Conservation (phyloP, 2,797 vertebrate species). For the Heliangelus exortis region DNA sequence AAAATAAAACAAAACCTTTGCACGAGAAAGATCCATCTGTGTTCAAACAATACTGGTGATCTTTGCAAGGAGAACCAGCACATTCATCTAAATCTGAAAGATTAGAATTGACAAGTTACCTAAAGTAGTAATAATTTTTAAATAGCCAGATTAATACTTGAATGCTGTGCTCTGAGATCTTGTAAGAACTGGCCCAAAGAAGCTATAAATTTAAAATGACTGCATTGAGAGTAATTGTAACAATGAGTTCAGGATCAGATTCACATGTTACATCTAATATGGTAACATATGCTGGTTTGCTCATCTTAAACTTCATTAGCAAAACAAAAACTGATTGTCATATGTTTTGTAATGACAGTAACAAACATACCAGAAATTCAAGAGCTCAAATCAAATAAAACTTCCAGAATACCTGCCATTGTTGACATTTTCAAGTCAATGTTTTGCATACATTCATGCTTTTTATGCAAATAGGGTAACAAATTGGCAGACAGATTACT, state of each 20-base stretch:
- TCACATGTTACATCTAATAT: not conserved
- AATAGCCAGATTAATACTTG: not conserved
- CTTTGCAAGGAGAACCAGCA: conserved; percentile 80
- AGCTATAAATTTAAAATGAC: not conserved
- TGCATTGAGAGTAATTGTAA: not conserved
- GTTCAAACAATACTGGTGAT: conserved; percentile 88
- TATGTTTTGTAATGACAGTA: not conserved
- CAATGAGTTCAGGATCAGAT: not conserved
- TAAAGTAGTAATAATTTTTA: not conserved
- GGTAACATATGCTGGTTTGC: not conserved
- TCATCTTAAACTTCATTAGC: not conserved
- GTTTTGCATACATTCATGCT: not conserved
- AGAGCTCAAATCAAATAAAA: not conserved
- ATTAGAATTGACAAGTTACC: not conserved
- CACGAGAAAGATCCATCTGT: conserved; percentile 89
- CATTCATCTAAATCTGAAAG: conserved; percentile 92
- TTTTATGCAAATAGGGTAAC: not conserved
- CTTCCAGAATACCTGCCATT: not conserved
- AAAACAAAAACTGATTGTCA: not conserved
- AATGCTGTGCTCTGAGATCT: not conserved
- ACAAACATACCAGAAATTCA: not conserved
- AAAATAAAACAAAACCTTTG: conserved; percentile 78
- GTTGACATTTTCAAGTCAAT: not conserved
- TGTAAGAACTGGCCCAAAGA: not conserved
- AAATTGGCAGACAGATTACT: not conserved